Base-by-base conservation (phyloP, 1,140 invertebrate species). In the Sarcophaga bullata region DNA sequence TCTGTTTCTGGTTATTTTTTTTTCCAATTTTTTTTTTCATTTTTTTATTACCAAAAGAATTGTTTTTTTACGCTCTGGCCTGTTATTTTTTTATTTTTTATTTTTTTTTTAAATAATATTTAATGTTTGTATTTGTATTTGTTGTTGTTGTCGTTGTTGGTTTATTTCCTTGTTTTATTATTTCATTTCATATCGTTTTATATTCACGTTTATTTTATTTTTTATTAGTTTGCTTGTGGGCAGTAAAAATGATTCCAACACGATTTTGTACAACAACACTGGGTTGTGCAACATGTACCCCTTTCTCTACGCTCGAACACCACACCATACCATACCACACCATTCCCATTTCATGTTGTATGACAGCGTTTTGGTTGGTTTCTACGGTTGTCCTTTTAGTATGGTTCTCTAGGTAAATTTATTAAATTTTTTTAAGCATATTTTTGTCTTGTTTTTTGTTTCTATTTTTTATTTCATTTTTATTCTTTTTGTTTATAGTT, bases 171-270 rank as follows among this genome's bases (percentile, higher is more conserved):
- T 25, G 62, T n/a, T 68, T 68, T 68, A 68, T 19, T 68, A 37
- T 37, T 37, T 37, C 25, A 37, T 37, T 37, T 37, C 25, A 37
- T 37, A 2, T 68, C 19, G n/a, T 68, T 68, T 68, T 68, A 68
- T 68, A 19, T 68, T 37, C 25, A 37, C 25, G 4, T 68, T 68
- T 68, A 25, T 68, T 25, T 25, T 68, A 6, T 25, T 68, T 68
- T 68, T 68, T 68, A 68, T 68, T 68, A 68, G 62, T 68, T 68
- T 68, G 62, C 62, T 25, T 68, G 62, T 68, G 62, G 62, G 62
- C 62, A 68, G 62, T 68, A 19, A 68, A 62, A 68, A 68, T 68
- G 62, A 68, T 68, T 68, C 25, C 19, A 68, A 25, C 62, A 68
- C 8, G 62, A 17, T 68, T 25, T 58, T 58, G 15, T 15, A n/a